These are phyloP conservation scores for Drosophila neutralis DNA, from an alignment of 2,888 invertebrate species.

Conservation along the genomic window DNA sequence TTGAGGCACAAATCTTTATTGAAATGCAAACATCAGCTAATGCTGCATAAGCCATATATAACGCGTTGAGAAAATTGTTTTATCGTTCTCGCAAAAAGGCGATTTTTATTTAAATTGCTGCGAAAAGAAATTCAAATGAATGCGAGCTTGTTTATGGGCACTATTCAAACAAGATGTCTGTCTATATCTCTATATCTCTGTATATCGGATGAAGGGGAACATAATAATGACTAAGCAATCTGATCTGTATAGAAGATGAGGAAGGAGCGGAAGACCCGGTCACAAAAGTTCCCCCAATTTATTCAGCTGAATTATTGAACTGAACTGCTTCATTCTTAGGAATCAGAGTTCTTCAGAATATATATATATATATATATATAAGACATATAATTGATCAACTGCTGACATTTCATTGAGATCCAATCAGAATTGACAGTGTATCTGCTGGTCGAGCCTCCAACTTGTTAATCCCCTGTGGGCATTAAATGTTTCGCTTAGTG, in stretches of 20 bases:
- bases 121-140: slow-evolving; percentile 33
- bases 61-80: slow-evolving; percentile 45
- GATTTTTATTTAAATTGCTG: slow-evolving; percentile 56
- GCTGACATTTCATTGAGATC: too few species aligned
- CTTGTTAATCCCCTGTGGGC: not conserved
- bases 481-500: not conserved
- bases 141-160: slow-evolving; percentile 31
- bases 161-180: slow-evolving; percentile 33
- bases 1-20: slow-evolving; percentile 64
- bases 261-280: not conserved
- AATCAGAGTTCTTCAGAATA: not conserved
- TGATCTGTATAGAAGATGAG: not conserved
- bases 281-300: not conserved
- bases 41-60: slow-evolving; percentile 53
- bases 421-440: not conserved
- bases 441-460: not conserved
- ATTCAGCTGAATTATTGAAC: not conserved
- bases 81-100: slow-evolving; percentile 53
- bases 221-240: slow-evolving; percentile 1
- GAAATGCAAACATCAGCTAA: slow-evolving; percentile 64
- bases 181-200: slow-evolving; percentile 12
- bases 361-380: too few species aligned
- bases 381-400: too few species aligned
- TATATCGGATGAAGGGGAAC: not conserved
- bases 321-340: not conserved